phyloP scores from a whole-genome alignment of 2,888 invertebrate genomes.

The Lissocephala sabroskyi region DNA sequence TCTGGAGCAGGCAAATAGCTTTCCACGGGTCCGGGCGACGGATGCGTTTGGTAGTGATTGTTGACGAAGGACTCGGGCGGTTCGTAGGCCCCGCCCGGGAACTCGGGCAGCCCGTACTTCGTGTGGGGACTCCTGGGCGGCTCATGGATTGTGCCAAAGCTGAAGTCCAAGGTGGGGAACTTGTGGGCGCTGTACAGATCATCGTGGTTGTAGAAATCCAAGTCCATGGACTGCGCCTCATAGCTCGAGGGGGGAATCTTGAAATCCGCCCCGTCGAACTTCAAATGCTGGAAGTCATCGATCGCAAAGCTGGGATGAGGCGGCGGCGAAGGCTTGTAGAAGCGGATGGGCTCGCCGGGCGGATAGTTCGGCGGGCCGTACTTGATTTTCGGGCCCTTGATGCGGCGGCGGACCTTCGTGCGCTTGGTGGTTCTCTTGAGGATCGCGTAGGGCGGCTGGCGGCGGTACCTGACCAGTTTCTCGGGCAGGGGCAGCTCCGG shows the following conservation, averaged over 20 bases:
- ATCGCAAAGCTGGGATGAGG: constrained; percentile 39
- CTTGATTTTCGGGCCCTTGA: constrained; percentile 54
- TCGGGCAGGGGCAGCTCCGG: constrained; percentile 48
- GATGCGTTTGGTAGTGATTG: constrained; percentile 30
- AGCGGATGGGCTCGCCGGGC: constrained; percentile 31
- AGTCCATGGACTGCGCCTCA: constrained; percentile 64
- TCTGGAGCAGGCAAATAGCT: constrained; percentile 10
- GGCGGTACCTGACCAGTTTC: constrained; percentile 56
- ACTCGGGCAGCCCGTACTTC: constrained; percentile 46
- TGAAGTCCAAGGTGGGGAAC: constrained; percentile 45
- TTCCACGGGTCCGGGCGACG: constrained; percentile 4
- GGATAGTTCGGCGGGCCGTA: constrained; percentile 55
- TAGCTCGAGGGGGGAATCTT: constrained; percentile 61
- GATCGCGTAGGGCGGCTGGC: constrained; percentile 64
- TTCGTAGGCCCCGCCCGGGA: constrained; percentile 21
- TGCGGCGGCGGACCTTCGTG: constrained; percentile 45
- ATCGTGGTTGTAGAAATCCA: constrained; percentile 61
- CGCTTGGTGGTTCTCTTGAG: constrained; percentile 49
- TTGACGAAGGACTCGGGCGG: constrained; percentile 22
- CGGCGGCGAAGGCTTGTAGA: constrained; percentile 37
- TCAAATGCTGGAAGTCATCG: constrained; percentile 60
- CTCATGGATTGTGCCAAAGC: constrained; percentile 27
- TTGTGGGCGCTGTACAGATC: constrained; percentile 49
- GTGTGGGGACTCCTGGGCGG: constrained; percentile 50
- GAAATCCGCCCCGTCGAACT: constrained; percentile 55